These are phyloP conservation scores for Crepidodera aurea DNA, from an alignment of 2,888 invertebrate genomes.

Conservation along the genomic window DNA sequence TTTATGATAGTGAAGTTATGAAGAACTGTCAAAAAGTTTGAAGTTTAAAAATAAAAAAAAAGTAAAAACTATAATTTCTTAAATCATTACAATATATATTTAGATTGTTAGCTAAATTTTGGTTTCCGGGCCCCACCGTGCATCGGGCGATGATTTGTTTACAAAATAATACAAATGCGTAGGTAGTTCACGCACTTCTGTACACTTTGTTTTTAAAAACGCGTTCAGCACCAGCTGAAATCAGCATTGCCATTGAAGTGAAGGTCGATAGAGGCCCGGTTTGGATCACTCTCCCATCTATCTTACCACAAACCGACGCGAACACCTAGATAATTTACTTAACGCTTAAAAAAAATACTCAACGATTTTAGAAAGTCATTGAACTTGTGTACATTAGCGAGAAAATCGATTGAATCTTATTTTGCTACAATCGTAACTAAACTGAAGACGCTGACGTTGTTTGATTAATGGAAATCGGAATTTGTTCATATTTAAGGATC, in stretches of 20 bases:
- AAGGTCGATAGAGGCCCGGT: constrained; percentile 30
- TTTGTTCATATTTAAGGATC: no score
- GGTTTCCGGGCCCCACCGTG: no score
- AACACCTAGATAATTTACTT: background rate
- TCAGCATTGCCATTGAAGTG: constrained; percentile 22
- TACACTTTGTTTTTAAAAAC: background rate
- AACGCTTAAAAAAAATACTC: background rate
- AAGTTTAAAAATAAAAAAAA: no score
- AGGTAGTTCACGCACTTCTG: constrained; percentile 17
- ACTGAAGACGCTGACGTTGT: no score
- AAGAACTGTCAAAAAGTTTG: no score
- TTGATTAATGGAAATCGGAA: no score
- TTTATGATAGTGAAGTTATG: no score
- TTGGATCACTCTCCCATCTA: constrained; percentile 12
- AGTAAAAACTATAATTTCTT: no score
- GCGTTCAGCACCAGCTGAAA: constrained; percentile 1
- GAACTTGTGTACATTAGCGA: background rate
- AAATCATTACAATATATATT: no score
- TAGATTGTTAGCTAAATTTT: no score
- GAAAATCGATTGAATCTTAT: background rate
- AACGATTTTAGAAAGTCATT: constrained; percentile 1
- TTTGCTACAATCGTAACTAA: background rate
- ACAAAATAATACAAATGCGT: constrained; percentile 13
- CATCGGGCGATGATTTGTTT: constrained; percentile 16
- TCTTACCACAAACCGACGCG: background rate